Conservation (phyloP, 1,140 invertebrate species). For the honey bee (Apis mellifera) region Amel_HAv3.1 CM009931.2:11673001-11673500, state of each 20-base stretch:
- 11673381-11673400: background rate
- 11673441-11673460: background rate
- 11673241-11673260: background rate
- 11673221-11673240: background rate
- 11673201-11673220: background rate
- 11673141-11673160: no score
- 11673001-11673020: background rate
- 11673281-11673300: background rate
- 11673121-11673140: no score
- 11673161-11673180: background rate
- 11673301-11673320: background rate
- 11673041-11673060: no score
- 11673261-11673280: background rate
- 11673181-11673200: background rate
- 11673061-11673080: no score
- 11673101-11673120: no score
- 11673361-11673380: background rate
- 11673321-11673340: background rate
- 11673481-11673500: background rate
- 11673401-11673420: background rate
- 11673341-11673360: background rate
- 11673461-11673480: background rate
- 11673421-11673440: background rate
- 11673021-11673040: background rate
- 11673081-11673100: no score